Percentiles rank a stretch among this genome's conserved stretches.
These are phyloP conservation scores for Notechis scutatus DNA, from an alignment of 2,113 vertebrate species.

Conservation along the genomic window DNA sequence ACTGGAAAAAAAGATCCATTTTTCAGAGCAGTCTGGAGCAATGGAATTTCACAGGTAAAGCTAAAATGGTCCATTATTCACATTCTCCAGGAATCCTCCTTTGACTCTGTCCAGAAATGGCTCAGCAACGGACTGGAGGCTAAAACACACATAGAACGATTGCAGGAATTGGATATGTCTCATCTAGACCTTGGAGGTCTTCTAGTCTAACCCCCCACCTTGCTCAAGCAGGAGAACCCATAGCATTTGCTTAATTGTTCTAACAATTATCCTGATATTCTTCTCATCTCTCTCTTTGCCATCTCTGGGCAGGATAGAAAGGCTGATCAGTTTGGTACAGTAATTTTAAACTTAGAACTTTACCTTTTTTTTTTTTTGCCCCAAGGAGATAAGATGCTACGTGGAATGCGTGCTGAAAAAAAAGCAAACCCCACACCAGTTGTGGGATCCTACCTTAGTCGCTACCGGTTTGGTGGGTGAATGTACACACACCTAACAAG, in stretches of 20 bases:
- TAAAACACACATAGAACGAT: too few relatives aligned
- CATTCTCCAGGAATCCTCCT: not conserved
- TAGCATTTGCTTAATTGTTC: not conserved
- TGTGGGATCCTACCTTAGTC: too few relatives aligned
- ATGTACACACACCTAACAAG: too few relatives aligned
- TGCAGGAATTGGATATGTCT: not conserved
- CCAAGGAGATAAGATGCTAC: not conserved
- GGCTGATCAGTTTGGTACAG: not conserved
- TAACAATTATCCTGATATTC: not conserved
- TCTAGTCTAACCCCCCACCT: not conserved
- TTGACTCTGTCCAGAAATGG: not conserved
- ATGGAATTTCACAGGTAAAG: not conserved
- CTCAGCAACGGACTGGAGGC: not conserved
- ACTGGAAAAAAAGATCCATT: not conserved
- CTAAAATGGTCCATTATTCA: not conserved
- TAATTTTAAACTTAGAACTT: constrained; percentile 10
- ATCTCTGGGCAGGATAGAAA: not conserved
- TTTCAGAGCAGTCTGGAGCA: not conserved
- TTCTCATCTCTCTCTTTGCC: not conserved
- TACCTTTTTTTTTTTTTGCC: not conserved
- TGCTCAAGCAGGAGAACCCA: not conserved
- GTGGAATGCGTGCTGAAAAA: not conserved
- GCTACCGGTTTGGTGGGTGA: too few relatives aligned
- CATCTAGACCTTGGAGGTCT: too few relatives aligned
- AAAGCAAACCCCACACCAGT: too few relatives aligned